Base-by-base conservation (phyloP, 2,888 invertebrate species). In the Ectemnius cavifrons region DNA sequence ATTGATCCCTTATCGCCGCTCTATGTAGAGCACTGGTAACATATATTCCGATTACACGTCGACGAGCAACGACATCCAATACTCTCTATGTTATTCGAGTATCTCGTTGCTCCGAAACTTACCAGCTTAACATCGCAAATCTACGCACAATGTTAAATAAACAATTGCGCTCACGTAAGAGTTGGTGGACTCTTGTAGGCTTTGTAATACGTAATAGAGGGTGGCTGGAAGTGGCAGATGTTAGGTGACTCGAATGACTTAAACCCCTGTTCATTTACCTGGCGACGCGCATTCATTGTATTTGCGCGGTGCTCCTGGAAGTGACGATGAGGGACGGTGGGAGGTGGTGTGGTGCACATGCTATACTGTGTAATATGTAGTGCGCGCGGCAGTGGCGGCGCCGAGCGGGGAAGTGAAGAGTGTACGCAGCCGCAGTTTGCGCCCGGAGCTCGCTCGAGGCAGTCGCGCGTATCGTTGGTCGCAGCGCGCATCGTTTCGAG, bases 371-470 rank as follows among this genome's bases (percentile, higher is more conserved):
- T 20, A 20, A 2, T 20, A 20, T 20, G 2, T 20, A 20, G 20
- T 20, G 20, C 20, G 20, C 20, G 37, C 37, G 37, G 37, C 37
- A 11, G 37, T 37, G 37, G 37, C 37, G 37, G 11, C 37, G 37
- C 37, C 16, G 58, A 47, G 45, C 14, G 56, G 75, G 77, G 75
- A 77, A 71, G 77, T 75, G 77, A 75, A 64, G 37, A 23, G 56
- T 63, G 20, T 56, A 61, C 69, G 73, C 79, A 79, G 77, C 69
- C 76, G 71, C 79, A 73, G 75, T 74, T 56, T 59, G 71, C 57
- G 62, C 27, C 57, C 65, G 69, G 71, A 69, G 64, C 75, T 73
- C 67, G 78, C 71, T 75, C 71, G 69, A 60, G 68, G 23, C 59
- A 69, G 71, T 63, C 52, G 71, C 3, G 47, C 56, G n/a, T 1